phyloP scores from a whole-genome alignment of 2,888 invertebrate species.

The Boloria euphrosyne region DNA sequence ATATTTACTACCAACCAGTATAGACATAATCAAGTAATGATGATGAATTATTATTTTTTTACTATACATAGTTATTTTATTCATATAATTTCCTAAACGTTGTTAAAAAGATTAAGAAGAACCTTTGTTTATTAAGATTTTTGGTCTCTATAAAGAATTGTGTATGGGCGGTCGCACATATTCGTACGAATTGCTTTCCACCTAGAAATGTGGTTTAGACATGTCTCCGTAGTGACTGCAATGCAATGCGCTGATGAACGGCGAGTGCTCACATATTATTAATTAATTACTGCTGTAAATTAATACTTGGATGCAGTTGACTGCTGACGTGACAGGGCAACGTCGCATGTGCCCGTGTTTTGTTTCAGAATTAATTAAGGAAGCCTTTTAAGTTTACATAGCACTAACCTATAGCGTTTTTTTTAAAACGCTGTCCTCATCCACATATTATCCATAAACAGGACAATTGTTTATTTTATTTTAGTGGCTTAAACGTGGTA shows the following conservation, averaged over 20 bases:
- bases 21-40: background rate
- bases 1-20: constrained; percentile 12
- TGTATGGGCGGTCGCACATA: background rate
- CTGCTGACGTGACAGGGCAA: constrained; percentile 55
- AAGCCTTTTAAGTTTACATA: constrained; percentile 58
- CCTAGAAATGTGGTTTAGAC: constrained; percentile 15
- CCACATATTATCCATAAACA: too few relatives aligned
- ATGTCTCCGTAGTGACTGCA: constrained; percentile 33
- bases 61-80: background rate
- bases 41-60: background rate
- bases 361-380: constrained; percentile 67
- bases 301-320: constrained; percentile 75
- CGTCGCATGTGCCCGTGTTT: constrained; percentile 45
- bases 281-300: constrained; percentile 70
- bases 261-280: constrained; percentile 65
- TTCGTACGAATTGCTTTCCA: background rate
- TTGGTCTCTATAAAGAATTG: background rate
- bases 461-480: too few relatives aligned
- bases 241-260: constrained; percentile 65
- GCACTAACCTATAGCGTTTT: constrained; percentile 19
- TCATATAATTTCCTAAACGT: background rate
- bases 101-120: background rate
- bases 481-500: too few relatives aligned
- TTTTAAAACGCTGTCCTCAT: background rate
- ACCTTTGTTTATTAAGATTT: background rate